These are phyloP conservation scores for Thaleichthys pacificus DNA, from an alignment of 2,797 vertebrate genomes.

Conservation along the genomic window DNA sequence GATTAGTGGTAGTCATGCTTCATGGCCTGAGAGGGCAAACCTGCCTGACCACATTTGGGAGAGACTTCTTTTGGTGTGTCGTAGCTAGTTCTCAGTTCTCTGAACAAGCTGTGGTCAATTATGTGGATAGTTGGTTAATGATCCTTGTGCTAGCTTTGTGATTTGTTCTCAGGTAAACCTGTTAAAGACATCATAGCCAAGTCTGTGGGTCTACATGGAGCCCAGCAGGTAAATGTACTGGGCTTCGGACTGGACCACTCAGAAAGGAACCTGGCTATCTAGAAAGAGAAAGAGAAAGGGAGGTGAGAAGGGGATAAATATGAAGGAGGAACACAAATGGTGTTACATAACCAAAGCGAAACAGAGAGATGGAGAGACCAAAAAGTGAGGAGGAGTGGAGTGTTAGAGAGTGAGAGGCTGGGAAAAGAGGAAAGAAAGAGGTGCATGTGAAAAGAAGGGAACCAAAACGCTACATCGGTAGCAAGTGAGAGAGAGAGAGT, in stretches of 20 bases:
- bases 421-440: not conserved
- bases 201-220: not conserved
- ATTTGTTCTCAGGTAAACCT: not conserved
- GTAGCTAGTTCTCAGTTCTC: not conserved
- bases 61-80: not conserved
- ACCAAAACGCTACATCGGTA: not conserved
- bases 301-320: not conserved
- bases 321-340: not conserved
- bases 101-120: not conserved
- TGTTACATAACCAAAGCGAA: not conserved
- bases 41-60: not conserved
- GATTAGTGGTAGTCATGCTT: conserved; percentile 1
- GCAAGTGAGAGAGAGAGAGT: not conserved
- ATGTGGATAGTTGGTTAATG: not conserved
- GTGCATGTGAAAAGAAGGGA: not conserved
- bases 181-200: not conserved
- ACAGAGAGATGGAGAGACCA: not conserved
- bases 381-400: not conserved
- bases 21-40: not conserved
- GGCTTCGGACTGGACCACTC: not conserved
- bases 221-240: not conserved
- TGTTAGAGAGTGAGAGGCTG: not conserved
- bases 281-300: no score
- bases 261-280: not conserved
- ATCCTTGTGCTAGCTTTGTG: not conserved